A percentile compares a stretch with the other conserved stretches of the same genome.
Evolutionary conservation across 2,888 invertebrate genomes (phyloP).

Genomic region (Conchocele bisecta): DNA sequence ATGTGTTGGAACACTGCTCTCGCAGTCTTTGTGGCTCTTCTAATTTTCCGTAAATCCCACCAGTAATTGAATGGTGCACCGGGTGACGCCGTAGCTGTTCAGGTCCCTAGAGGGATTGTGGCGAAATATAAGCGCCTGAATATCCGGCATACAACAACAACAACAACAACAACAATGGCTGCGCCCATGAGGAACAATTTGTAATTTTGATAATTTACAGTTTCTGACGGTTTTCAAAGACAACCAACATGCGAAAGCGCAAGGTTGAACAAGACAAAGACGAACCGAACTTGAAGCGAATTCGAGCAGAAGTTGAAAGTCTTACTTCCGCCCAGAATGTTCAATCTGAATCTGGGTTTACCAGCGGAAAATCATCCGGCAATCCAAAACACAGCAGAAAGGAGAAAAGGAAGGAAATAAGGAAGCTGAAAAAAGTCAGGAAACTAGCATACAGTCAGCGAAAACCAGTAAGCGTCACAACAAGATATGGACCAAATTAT

Average conservation of each 20-base stretch:
- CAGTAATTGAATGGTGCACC: too few species aligned
- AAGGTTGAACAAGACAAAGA: conserved; percentile 31
- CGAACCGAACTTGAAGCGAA: conserved; percentile 56
- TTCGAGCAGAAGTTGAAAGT: conserved; percentile 46
- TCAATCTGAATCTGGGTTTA: too few species aligned
- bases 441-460: conserved; percentile 84
- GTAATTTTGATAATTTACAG: conserved; percentile 18
- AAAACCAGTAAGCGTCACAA: conserved; percentile 63
- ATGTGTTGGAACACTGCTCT: too few species aligned
- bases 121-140: too few species aligned
- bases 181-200: conserved; percentile 44
- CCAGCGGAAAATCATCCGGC: neutral
- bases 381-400: conserved; percentile 84
- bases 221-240: conserved; percentile 1
- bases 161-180: conserved; percentile 40
- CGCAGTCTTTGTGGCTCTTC: too few species aligned
- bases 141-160: too few species aligned
- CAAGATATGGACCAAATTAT: neutral
- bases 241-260: conserved; percentile 16
- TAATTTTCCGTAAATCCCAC: too few species aligned
- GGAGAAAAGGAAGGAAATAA: conserved; percentile 87
- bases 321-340: conserved; percentile 3
- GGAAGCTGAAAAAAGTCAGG: conserved; percentile 88
- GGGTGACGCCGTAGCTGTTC: too few species aligned
- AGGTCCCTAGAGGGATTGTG: too few species aligned